These are phyloP conservation scores for Physella acuta DNA, from an alignment of 1,140 invertebrate species.

Conservation along the genomic window DNA sequence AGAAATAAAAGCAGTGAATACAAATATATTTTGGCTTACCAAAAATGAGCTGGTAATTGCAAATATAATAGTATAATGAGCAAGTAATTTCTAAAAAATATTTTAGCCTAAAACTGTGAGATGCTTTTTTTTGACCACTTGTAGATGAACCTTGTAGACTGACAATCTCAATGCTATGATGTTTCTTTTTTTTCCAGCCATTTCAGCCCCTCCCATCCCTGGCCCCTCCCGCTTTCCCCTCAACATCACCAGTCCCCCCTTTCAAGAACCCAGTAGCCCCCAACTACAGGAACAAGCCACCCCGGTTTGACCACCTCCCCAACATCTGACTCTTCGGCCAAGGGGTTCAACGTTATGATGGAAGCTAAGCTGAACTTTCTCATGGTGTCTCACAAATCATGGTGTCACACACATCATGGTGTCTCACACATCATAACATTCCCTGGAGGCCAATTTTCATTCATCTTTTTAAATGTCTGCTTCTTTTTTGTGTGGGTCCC, in stretches of 20 bases:
- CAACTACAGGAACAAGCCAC: constrained; percentile 27
- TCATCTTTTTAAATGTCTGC: no score
- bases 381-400: no score
- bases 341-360: constrained; percentile 56
- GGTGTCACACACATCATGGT: no score
- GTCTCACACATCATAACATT: no score
- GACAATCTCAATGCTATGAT: constrained; percentile 2
- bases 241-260: constrained; percentile 43
- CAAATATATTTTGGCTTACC: no score
- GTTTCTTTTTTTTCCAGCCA: constrained; percentile 25
- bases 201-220: constrained; percentile 41
- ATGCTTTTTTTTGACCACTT: neutral
- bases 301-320: constrained; percentile 45
- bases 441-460: constrained; percentile 31
- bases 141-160: neutral
- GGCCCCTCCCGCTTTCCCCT: constrained; percentile 30
- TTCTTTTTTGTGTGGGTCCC: no score
- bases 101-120: neutral
- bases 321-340: constrained; percentile 59
- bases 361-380: constrained; percentile 37
- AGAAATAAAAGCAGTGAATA: no score
- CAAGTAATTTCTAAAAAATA: constrained; percentile 1
- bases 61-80: no score
- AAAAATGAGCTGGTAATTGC: no score
- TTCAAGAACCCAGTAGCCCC: constrained; percentile 39